phyloP scores from a whole-genome alignment of 1,140 invertebrate genomes.

The Bombus soroeensis region DNA sequence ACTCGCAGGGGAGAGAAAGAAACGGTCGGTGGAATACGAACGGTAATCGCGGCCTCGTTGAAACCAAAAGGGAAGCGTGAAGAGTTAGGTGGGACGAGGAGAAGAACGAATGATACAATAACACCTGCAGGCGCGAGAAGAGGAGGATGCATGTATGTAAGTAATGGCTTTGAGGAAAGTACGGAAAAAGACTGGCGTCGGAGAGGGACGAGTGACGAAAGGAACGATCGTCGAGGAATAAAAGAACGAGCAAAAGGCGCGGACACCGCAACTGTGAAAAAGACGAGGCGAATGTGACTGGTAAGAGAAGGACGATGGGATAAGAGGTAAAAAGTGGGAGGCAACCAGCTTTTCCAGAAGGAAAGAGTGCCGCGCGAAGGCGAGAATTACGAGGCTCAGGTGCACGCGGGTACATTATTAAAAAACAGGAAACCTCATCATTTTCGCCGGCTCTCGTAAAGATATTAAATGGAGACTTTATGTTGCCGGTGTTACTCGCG shows the following conservation, averaged over 20 bases:
- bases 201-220: not conserved
- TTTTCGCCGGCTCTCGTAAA: conserved; percentile 78
- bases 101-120: conserved; percentile 12
- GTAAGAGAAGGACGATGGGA: no score
- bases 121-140: conserved; percentile 21
- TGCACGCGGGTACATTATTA: conserved; percentile 80
- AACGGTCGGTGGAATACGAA: conserved; percentile 24
- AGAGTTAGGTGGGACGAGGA: not conserved
- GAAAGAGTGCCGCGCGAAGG: conserved; percentile 16
- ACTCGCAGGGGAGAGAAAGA: not conserved
- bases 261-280: not conserved
- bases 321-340: conserved; percentile 28
- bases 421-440: conserved; percentile 81
- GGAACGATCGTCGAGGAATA: not conserved
- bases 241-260: not conserved
- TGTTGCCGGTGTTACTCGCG: conserved; percentile 69
- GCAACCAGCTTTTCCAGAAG: conserved; percentile 42
- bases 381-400: conserved; percentile 80
- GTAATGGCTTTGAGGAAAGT: not conserved
- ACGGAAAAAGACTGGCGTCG: not conserved
- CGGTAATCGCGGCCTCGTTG: conserved; percentile 19
- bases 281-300: not conserved
- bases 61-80: not conserved
- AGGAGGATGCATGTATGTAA: no score
- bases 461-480: conserved; percentile 82